Evolutionary conservation across 2,113 vertebrate species (phyloP).

Genomic region (Oxyruncus cristatus): DNA sequence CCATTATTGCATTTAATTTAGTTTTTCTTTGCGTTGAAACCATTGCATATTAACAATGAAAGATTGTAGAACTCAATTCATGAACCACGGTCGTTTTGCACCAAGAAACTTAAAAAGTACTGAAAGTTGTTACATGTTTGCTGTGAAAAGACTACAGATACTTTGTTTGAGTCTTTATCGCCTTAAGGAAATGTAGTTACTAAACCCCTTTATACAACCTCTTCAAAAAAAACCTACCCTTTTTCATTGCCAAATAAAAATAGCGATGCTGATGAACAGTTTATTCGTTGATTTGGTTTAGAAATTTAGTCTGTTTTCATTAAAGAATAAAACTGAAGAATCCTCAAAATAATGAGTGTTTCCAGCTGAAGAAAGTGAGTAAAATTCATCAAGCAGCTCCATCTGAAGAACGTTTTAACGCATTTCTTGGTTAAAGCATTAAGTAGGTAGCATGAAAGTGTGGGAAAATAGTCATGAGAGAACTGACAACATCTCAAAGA

Average conservation of each 20-base stretch:
- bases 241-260: background rate
- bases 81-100: background rate
- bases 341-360: background rate
- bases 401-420: background rate
- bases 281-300: slow-evolving; percentile 8
- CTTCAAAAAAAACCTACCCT: background rate
- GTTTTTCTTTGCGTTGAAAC: background rate
- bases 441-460: background rate
- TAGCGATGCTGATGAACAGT: background rate
- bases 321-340: slow-evolving; percentile 14
- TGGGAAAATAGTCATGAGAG: background rate
- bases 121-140: background rate
- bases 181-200: background rate
- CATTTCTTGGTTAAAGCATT: background rate
- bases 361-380: background rate
- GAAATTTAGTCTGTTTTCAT: slow-evolving; percentile 14
- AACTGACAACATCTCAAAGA: background rate
- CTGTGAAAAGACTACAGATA: background rate
- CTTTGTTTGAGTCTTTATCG: slow-evolving; percentile 7
- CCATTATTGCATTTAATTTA: slow-evolving; percentile 5
- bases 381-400: background rate
- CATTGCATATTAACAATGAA: background rate
- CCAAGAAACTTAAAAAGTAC: background rate
- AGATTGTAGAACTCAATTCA: background rate
- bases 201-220: background rate